Conservation (phyloP, 2,113 vertebrate species). For the Engraulis encrasicolus region DNA sequence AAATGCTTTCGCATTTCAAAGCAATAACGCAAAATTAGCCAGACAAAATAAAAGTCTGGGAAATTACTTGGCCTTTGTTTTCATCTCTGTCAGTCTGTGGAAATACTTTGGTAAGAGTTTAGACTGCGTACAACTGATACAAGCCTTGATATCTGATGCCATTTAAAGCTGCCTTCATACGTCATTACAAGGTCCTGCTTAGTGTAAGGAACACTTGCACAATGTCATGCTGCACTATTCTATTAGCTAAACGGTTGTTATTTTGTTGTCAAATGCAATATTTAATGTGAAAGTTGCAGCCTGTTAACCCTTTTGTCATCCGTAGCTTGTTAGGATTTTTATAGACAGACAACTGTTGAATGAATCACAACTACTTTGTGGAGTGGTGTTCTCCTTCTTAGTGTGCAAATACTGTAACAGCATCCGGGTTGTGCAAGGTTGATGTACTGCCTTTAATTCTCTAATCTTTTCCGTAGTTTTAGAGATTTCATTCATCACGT, state of each 20-base stretch:
- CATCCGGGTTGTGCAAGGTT: not conserved
- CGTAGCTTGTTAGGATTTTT: not conserved
- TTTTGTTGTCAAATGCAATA: not conserved
- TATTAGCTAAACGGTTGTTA: not conserved
- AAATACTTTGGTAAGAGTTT: slow-evolving; percentile 6
- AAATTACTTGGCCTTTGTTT: not conserved
- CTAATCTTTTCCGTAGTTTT: not conserved
- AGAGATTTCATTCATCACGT: not conserved
- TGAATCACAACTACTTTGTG: not conserved
- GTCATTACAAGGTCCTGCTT: not conserved
- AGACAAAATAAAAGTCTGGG: not conserved
- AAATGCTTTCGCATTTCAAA: not conserved
- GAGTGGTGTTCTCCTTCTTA: not conserved
- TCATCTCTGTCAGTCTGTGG: not conserved
- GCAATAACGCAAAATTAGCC: not conserved
- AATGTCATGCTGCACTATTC: not conserved
- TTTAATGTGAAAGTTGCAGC: not conserved
- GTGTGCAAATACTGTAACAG: not conserved
- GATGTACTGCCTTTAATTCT: not conserved
- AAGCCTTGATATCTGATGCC: not conserved
- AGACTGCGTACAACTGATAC: not conserved
- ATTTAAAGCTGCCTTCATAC: not conserved
- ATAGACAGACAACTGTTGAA: not conserved
- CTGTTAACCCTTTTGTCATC: too few species aligned
- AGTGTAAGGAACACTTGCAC: not conserved